Percentiles rank a stretch among this genome's conserved stretches.
phyloP scores from a whole-genome alignment of 2,113 vertebrate genomes.

The Burhinus bistriatus region DNA sequence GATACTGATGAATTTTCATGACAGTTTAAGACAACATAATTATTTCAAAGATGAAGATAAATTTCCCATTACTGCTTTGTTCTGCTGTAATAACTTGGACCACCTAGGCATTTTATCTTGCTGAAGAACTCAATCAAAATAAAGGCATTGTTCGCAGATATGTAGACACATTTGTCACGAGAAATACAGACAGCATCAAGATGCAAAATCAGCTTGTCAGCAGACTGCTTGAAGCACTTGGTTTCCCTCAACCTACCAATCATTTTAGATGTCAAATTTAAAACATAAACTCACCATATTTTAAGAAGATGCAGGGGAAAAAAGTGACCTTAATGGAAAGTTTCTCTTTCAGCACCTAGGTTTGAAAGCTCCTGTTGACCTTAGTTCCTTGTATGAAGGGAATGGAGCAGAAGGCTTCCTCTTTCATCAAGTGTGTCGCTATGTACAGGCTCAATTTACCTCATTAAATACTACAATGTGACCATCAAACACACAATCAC shows the following conservation, averaged over 20 bases:
- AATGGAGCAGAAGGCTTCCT: background rate
- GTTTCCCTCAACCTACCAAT: background rate
- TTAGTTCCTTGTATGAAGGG: background rate
- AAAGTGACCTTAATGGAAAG: background rate
- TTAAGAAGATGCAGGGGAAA: background rate
- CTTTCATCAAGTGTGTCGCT: background rate
- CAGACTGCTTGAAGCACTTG: background rate
- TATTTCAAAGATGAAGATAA: conserved; percentile 3
- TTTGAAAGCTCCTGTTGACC: background rate
- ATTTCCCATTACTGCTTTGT: background rate
- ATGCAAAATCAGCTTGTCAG: background rate
- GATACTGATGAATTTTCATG: background rate
- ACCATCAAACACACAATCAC: background rate
- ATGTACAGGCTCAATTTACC: background rate
- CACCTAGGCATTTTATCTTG: background rate
- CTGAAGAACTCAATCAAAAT: background rate
- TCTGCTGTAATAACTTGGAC: background rate
- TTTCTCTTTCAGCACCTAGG: background rate
- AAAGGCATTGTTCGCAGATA: background rate
- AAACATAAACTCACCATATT: background rate
- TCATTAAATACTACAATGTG: background rate
- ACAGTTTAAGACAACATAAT: background rate
- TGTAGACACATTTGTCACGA: background rate
- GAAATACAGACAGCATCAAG: background rate
- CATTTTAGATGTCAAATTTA: background rate